Evolutionary conservation across 2,888 invertebrate species (phyloP), one percentile per base, ranked within the genome.

Genomic region (Hoplodrina ambigua): DNA sequence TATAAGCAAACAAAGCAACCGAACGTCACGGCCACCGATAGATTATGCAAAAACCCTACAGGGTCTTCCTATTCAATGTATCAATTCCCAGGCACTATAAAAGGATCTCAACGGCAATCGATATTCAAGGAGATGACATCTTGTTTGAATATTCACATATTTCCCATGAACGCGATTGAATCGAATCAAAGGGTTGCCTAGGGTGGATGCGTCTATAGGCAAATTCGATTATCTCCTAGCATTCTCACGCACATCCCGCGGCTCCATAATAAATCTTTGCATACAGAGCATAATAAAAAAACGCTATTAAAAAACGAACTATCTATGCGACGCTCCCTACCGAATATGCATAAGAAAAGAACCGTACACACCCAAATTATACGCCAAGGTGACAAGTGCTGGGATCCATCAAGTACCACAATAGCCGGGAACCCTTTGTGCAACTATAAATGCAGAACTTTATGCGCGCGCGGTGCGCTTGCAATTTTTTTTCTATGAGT

Each of bases 121-220:
- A 96, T 96, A 96, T 95, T 94, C 95, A 94, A 91, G 91, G 90
- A 93, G 96, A 96, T 95, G 96, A 95, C 95, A 96, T 95, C 96
- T 95, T 96, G 94, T 95, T 96, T 96, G 95, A 96, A 96, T 96
- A 95, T 95, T 91, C 94, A 91, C 92, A 90, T 93, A 88, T 95
- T 83, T 95, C 95, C 95, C 96, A 95, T 93, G 94, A 90, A 89
- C 85, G 52, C 84, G 87, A 89, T 89, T 86, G 89, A 90, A 90
- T 91, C 90, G 92, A 84, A 84, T 61, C 82, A 92, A 94, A 95
- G 94, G 94, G 95, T 93, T 94, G 85, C 87, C 86, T 89, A 85
- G 93, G 92, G 93, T 89, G 91, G 94, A 93, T 93, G 92, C 89
- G 88, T 90, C 91, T 94, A 92, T 95, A 96, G 94, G 96, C 96